Evolutionary conservation across 2,888 invertebrate genomes (phyloP).

Genomic region (Diabrotica balteata): DNA sequence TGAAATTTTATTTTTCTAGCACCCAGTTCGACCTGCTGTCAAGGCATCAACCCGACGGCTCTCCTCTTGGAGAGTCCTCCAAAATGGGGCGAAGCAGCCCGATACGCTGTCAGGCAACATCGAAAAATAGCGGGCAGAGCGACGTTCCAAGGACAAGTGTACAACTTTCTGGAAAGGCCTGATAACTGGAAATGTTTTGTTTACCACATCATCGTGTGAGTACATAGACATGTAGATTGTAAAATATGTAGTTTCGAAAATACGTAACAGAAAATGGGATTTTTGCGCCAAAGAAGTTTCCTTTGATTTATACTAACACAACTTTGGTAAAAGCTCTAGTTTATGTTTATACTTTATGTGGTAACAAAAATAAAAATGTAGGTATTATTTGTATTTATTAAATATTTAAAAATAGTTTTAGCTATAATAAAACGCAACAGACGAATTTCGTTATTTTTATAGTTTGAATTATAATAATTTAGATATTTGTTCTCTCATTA

Average conservation of each 20-base stretch:
- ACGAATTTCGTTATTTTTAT: no score
- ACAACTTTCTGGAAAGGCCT: conserved; percentile 84
- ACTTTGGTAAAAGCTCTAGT: no score
- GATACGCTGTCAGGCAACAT: conserved; percentile 70
- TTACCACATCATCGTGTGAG: conserved; percentile 83
- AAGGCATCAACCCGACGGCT: conserved; percentile 55
- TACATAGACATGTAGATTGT: conserved; percentile 48
- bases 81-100: conserved; percentile 65
- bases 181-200: conserved; percentile 85
- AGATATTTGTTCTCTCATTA: no score
- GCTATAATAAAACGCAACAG: no score
- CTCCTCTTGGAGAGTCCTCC: conserved; percentile 60
- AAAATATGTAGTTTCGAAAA: background rate
- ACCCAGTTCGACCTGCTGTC: conserved; percentile 50
- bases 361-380: no score
- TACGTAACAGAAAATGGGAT: no score
- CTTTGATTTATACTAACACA: no score
- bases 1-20: conserved; percentile 38
- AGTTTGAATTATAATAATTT: no score
- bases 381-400: no score
- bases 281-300: no score
- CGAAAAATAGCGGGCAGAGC: conserved; percentile 68
- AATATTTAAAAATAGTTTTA: no score
- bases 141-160: conserved; percentile 79
- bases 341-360: no score